Percentiles rank a stretch among this genome's conserved stretches.
These are phyloP conservation scores for Hirtodrosophila alboralis DNA, from an alignment of 2,888 invertebrate species.

Conservation along the genomic window DNA sequence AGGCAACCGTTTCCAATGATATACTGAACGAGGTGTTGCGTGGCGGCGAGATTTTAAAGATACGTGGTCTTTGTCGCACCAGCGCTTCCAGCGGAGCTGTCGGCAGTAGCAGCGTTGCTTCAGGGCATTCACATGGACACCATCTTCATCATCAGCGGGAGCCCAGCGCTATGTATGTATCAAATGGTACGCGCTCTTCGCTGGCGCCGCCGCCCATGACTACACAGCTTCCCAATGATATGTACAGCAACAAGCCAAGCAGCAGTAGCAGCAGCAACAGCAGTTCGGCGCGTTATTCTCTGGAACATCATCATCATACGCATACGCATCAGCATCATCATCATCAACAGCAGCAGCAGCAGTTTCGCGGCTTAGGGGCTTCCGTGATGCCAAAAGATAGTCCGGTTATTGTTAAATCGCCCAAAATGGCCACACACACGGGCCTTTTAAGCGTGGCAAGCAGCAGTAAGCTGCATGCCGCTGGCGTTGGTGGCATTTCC, in stretches of 20 bases:
- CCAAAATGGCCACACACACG: slow-evolving; percentile 74
- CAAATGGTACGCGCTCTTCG: slow-evolving; percentile 65
- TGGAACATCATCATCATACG: slow-evolving; percentile 60
- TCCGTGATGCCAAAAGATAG: slow-evolving; percentile 83
- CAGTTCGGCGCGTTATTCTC: slow-evolving; percentile 51
- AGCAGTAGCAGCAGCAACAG: slow-evolving; percentile 42
- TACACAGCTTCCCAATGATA: slow-evolving; percentile 59
- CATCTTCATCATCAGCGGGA: slow-evolving; percentile 55
- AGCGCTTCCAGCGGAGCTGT: slow-evolving; percentile 37
- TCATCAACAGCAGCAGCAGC: slow-evolving; percentile 63
- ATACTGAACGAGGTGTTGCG: slow-evolving; percentile 91
- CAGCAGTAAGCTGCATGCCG: slow-evolving; percentile 56
- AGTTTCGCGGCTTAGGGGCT: slow-evolving; percentile 81
- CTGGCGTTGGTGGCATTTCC: slow-evolving; percentile 70
- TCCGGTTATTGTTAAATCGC: slow-evolving; percentile 83
- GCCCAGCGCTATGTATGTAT: slow-evolving; percentile 61
- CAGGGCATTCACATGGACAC: slow-evolving; percentile 37
- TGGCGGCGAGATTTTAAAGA: slow-evolving; percentile 92
- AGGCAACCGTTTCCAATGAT: slow-evolving; percentile 93
- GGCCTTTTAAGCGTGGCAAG: slow-evolving; percentile 68
- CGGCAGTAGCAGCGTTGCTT: slow-evolving; percentile 22
- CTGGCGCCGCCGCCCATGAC: slow-evolving; percentile 46
- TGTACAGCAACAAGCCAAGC: slow-evolving; percentile 59
- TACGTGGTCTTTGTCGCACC: slow-evolving; percentile 91
- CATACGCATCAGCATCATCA: slow-evolving; percentile 50